A percentile compares a stretch with the other conserved stretches of the same genome.
phyloP scores from a whole-genome alignment of 2,888 invertebrate genomes.

The Amiota minor region DNA sequence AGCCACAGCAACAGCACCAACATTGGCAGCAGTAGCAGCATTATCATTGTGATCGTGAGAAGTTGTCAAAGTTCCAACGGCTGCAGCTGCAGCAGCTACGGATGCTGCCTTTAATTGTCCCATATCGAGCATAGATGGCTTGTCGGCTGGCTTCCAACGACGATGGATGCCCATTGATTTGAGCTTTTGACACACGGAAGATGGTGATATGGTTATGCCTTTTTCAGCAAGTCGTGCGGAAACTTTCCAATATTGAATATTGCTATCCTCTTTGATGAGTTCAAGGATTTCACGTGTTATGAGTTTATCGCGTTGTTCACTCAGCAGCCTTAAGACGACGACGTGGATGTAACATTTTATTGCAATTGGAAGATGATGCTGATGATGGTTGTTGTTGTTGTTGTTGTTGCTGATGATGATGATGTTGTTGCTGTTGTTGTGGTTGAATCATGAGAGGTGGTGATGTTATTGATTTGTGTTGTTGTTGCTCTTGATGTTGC shows the following conservation, averaged over 20 bases:
- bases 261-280: constrained; percentile 71
- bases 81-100: constrained; percentile 47
- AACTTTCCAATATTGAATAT: constrained; percentile 73
- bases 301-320: constrained; percentile 69
- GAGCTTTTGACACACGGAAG: constrained; percentile 72
- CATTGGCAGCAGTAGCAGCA: constrained; percentile 43
- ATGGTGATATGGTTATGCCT: constrained; percentile 71
- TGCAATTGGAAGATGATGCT: constrained; percentile 16
- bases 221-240: constrained; percentile 72
- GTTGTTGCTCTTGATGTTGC: constrained; percentile 30
- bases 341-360: constrained; percentile 60
- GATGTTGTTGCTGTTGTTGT: constrained; percentile 34
- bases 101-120: constrained; percentile 64
- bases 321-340: constrained; percentile 71
- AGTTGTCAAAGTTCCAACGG: no score
- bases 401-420: constrained; percentile 26
- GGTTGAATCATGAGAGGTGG: constrained; percentile 24
- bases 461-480: constrained; percentile 28
- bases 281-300: constrained; percentile 72
- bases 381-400: constrained; percentile 37
- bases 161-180: constrained; percentile 73
- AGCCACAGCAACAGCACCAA: constrained; percentile 37
- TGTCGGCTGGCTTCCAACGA: constrained; percentile 72
- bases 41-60: no score
- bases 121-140: constrained; percentile 69